phyloP scores from a whole-genome alignment of 1,140 invertebrate genomes.

The Cotesia glomerata region DNA sequence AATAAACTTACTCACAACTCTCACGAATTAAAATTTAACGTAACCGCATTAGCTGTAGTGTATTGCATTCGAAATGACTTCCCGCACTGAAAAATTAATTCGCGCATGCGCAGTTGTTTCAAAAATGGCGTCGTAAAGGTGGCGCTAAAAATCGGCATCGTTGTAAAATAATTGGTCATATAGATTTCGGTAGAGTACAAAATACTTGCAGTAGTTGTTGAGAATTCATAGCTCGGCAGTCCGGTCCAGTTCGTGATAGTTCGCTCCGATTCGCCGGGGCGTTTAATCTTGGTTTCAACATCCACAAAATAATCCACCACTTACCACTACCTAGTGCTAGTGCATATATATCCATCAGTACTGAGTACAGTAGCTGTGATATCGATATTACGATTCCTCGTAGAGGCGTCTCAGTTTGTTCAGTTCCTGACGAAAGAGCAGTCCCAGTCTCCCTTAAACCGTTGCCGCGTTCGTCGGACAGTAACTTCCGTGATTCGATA shows the following conservation, averaged over 20 bases:
- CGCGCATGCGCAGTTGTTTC: too few species aligned
- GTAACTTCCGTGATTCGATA: constrained; percentile 27
- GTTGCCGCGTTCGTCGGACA: constrained; percentile 45
- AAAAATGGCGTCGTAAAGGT: too few species aligned
- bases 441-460: constrained; percentile 54
- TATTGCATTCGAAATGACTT: too few species aligned
- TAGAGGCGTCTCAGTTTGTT: constrained; percentile 2
- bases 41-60: too few species aligned
- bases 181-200: not conserved
- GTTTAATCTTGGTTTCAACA: constrained; percentile 6
- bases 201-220: not conserved
- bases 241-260: constrained; percentile 16
- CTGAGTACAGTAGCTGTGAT: not conserved
- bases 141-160: too few species aligned
- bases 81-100: too few species aligned
- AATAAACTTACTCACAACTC: too few species aligned
- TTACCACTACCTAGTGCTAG: too few species aligned
- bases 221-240: not conserved
- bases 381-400: constrained; percentile 18
- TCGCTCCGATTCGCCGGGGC: constrained; percentile 20
- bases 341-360: not conserved
- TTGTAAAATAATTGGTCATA: too few species aligned
- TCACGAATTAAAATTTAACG: too few species aligned
- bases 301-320: not conserved
- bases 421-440: not conserved